These are phyloP conservation scores for Chromis chromis DNA, from an alignment of 2,797 vertebrate genomes.

Conservation along the genomic window DNA sequence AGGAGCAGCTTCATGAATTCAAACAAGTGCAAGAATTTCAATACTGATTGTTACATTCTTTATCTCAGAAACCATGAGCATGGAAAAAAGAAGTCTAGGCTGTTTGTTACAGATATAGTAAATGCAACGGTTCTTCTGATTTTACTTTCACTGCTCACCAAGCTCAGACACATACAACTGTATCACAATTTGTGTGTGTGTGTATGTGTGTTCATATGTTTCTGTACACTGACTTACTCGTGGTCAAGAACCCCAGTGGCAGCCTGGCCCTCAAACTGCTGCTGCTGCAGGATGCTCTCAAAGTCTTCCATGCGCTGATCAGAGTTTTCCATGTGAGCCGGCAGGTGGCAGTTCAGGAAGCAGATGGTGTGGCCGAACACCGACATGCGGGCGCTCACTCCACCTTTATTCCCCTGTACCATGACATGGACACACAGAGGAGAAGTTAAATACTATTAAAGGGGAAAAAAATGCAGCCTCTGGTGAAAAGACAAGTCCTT, in stretches of 20 bases:
- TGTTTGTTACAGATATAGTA: too few relatives aligned
- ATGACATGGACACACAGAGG: neutral
- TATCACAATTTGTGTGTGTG: neutral
- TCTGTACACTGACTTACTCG: conserved; percentile 84
- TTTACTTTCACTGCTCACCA: too few relatives aligned
- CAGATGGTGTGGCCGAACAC: conserved; percentile 95
- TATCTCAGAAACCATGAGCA: too few relatives aligned
- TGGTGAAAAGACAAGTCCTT: conserved; percentile 28
- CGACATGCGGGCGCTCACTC: conserved; percentile 91
- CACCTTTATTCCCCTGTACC: conserved; percentile 98
- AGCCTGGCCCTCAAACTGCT: conserved; percentile 92
- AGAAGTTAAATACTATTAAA: neutral
- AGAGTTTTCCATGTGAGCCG: conserved; percentile 96
- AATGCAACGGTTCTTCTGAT: too few relatives aligned
- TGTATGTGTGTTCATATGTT: too few relatives aligned
- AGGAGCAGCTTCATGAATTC: neutral
- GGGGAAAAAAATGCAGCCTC: neutral
- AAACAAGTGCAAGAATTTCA: conserved; percentile 10
- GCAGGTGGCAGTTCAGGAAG: conserved; percentile 98
- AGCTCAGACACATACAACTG: too few relatives aligned
- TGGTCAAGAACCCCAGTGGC: conserved; percentile 94
- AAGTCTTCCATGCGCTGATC: conserved; percentile 98
- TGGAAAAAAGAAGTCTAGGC: too few relatives aligned
- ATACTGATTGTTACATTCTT: too few relatives aligned
- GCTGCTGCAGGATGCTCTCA: conserved; percentile 95